Evolutionary conservation across 1,140 invertebrate species (phyloP).

Genomic region (Saxidomus purpurata): DNA sequence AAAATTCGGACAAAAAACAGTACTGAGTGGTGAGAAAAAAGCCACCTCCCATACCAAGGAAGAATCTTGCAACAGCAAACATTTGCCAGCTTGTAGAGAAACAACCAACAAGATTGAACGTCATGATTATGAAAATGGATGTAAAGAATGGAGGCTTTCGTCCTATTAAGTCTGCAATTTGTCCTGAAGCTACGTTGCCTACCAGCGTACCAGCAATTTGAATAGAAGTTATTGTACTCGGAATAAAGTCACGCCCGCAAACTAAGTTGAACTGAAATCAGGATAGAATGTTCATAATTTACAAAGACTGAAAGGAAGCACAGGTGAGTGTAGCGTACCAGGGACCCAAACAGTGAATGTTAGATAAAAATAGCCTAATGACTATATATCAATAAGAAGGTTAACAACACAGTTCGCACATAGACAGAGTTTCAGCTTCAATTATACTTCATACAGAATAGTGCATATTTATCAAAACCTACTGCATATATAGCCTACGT

Average conservation of each 20-base stretch:
- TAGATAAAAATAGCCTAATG: too few species aligned
- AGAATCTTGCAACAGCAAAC: conserved; percentile 65
- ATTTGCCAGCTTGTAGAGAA: conserved; percentile 65
- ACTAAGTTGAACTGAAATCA: conserved; percentile 68
- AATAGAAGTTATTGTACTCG: conserved; percentile 61
- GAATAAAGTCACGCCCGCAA: conserved; percentile 67
- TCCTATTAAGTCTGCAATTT: conserved; percentile 63
- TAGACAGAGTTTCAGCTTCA: too few species aligned
- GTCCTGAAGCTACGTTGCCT: conserved; percentile 60
- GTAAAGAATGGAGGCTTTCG: conserved; percentile 60
- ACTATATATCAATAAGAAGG: too few species aligned
- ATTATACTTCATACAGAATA: too few species aligned
- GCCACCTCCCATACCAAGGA: conserved; percentile 66
- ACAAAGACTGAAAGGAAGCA: too few species aligned
- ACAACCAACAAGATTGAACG: conserved; percentile 36
- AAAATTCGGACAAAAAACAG: conserved; percentile 40
- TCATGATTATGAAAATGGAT: conserved; percentile 4
- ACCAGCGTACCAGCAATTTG: conserved; percentile 69
- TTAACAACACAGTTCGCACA: too few species aligned
- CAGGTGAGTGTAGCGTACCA: too few species aligned
- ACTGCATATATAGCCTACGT: too few species aligned
- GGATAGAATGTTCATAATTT: too few species aligned
- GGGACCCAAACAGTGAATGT: too few species aligned
- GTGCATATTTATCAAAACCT: too few species aligned
- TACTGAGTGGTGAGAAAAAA: conserved; percentile 47